Evolutionary conservation across 2,113 vertebrate genomes (phyloP), one percentile per base, ranked within the genome.

Genomic region (Grantiella picta): DNA sequence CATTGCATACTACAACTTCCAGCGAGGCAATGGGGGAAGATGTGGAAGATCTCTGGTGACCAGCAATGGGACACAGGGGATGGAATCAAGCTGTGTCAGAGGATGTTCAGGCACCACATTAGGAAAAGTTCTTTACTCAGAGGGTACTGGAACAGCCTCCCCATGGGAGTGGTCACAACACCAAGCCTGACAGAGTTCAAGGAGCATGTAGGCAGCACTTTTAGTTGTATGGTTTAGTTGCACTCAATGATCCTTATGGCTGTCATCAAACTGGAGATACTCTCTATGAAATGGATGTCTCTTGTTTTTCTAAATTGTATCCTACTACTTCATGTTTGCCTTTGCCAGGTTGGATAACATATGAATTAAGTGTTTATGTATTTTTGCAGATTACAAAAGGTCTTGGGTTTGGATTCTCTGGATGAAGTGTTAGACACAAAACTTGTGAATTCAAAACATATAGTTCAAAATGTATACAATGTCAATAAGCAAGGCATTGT

Each of bases 401-500:
- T 98, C 35, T 95, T 99, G 93, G 98, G 98, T 57, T 96, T 99
- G 69, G 97, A 98, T 94, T 98, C 98, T 60, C 92, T 99, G 94
- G 97, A 98, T 69, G 98, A 98, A 70, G 96, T 99, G 40, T 64
- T 99, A 94, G 98, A 98, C 11, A 61, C 89, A 79, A 98, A 98
- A 85, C 93, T 97, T 84, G 91, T 98, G 68, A 98, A 97, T 91
- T 96, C 98, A 29, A 98, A 98, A 80, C 97, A 98, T 94, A 98
- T 99, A 71, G 87, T 99, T 64, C 98, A 98, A 93, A 99, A 99
- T 59, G 97, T 97, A 5, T 98, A 98, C 61, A 98, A 97, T 72
- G 97, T 98, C 73, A 99, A 98, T 97, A 98, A 98, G 54, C 98
- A 98, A 82, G 98, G 98, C 23, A 98, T 98, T 69, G 98, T 99